Base-by-base conservation (phyloP, 2,888 invertebrate genomes). In the Cremastinae sp. region DNA sequence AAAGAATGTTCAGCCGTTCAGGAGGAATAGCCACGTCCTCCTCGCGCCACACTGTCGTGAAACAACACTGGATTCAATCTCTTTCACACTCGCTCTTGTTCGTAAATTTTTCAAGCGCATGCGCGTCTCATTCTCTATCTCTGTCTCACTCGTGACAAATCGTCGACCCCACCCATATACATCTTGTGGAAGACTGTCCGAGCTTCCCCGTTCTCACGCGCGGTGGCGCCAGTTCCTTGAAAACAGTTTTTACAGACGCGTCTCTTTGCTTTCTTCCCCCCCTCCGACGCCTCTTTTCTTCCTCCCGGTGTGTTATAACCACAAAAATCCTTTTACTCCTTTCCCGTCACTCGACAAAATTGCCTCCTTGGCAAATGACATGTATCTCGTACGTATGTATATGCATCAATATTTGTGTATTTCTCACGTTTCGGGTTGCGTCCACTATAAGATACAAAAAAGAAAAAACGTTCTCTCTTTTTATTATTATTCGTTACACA, bases 31-130 rank as follows among this genome's bases (percentile, higher is more conserved):
- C 43, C 68, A 65, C 69, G 76, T 61, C 64, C 73, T 73, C 53
- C 73, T 72, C 59, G 53, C 53, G 69, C 55, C 69, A 70, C 76
- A 77, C 76, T 69, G 61, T 61, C 69, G 65, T 59, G 53, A 65
- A 73, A 72, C 75, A 72, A 73, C 76, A 77, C 73, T 77, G 55
- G 47, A 59, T 55, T 20, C 41, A 37, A 37, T 72, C 43, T 56
- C 37, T 47, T 35, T 37, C 71, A 28, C 35, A 22, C 53, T 53
- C 43, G 41, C 43, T 22, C 12, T 37, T 56, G 56, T 51, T 37
- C 51, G 51, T 51, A 51, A 9, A 70, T 20, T 43, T 69, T 20
- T 35, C 7, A 20, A 1, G 70, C 70, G 70, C 70, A 70, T 70
- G 70, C 70, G 70, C 70, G 39, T 59, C 8, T n/a, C 20, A 39